Evolutionary conservation across 2,113 vertebrate species (phyloP), one percentile per base, ranked within the genome.

Genomic region (Seriola quinqueradiata): DNA sequence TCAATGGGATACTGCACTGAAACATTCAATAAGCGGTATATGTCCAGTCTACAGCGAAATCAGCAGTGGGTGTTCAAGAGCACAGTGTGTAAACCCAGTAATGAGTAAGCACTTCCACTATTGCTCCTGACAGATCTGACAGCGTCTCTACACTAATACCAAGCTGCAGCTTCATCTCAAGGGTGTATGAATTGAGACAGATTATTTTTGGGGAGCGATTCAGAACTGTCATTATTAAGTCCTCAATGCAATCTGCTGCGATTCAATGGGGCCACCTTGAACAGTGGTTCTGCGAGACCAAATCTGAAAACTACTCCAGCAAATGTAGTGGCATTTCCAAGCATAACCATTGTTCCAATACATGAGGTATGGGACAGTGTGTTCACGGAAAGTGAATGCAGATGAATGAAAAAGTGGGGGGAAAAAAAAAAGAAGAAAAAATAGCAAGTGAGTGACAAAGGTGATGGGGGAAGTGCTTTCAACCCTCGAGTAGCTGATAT

Each of bases 51-150:
- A 64, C 12, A 32, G 74, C 70, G 77, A 55, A 74, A 85, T 84
- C 77, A 81, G 42, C 69, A 23, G 40, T 78, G 68, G 68, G 67
- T 78, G 72, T 76, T 64, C 44, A 77, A 81, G 73, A 81, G 68
- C 75, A 77, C 19, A 61, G 54, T 72, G 89, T 83, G 83, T 75
- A 84, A 90, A 81, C 84, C 64, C 79, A 65, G 64, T 77, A 75
- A 88, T 91, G 91, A 92, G 72, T 90, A 89, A 94, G 86, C 89
- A 75, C 86, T 90, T 89, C 60, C 54, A 74, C 85, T 85, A 89
- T 90, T 89, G 79, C 74, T 79, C 44, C 70, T 74, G 88, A 92
- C 92, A 89, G 68, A 87, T 90, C 84, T 86, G 92, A 90, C 87
- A 89, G 87, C 90, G 81, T 87, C 75, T 84, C 82, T 83, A 58